phyloP scores from a whole-genome alignment of 2,113 vertebrate species.

The Odocoileus virginianus region DNA sequence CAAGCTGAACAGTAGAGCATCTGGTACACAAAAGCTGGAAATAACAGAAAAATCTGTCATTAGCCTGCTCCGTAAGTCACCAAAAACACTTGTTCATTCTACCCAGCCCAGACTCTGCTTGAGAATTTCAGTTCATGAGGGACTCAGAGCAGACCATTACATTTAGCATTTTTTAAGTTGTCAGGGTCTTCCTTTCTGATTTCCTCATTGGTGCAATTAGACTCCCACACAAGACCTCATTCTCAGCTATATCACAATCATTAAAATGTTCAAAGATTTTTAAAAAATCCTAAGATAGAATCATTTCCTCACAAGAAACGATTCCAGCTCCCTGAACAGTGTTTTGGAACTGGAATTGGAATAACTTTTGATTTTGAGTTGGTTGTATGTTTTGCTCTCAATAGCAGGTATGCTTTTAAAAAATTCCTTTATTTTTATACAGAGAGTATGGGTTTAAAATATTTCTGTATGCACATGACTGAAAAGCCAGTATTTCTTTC shows the following conservation, averaged over 20 bases:
- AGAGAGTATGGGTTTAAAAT: not conserved
- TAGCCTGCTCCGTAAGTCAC: not conserved
- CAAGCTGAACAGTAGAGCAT: not conserved
- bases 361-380: not conserved
- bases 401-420: not conserved
- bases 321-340: not conserved
- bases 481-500: not conserved
- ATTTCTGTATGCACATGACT: not conserved
- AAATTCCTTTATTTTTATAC: not conserved
- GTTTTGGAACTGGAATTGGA: not conserved
- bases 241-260: not conserved
- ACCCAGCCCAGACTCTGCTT: not conserved
- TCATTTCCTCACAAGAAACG: not conserved
- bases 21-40: not conserved
- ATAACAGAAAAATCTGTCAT: not conserved
- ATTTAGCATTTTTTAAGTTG: not conserved
- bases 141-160: fast-evolving
- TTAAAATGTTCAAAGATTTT: not conserved
- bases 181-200: not conserved
- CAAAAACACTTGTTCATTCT: not conserved
- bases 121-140: not conserved
- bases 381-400: not conserved
- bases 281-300: not conserved
- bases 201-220: not conserved
- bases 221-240: fast-evolving